Conservation (phyloP, 2,888 invertebrate species). For the Catocala sponsa region DNA sequence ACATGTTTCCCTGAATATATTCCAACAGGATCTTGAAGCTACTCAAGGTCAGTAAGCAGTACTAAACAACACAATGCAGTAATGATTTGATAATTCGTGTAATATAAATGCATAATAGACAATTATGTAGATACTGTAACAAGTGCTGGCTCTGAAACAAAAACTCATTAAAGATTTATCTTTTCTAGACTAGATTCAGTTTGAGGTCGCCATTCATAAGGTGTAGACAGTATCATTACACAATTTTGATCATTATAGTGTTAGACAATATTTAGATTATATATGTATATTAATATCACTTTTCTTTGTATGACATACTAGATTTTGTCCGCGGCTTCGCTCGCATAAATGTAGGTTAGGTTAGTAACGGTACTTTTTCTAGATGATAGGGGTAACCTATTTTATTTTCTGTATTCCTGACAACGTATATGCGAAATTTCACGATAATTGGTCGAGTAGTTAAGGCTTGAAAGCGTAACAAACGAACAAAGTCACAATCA, state of each 20-base stretch:
- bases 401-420: no score
- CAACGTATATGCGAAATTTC: no score
- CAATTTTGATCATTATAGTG: neutral
- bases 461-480: no score
- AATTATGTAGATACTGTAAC: constrained; percentile 30
- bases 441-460: no score
- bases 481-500: no score
- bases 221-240: neutral
- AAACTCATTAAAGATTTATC: constrained; percentile 31
- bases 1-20: neutral
- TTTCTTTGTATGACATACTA: no score
- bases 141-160: constrained; percentile 26
- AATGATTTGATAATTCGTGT: constrained; percentile 38
- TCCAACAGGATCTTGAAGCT: neutral
- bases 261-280: no score
- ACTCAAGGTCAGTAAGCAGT: constrained; percentile 27
- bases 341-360: no score
- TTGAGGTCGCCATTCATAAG: constrained; percentile 21
- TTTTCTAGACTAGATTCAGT: constrained; percentile 24
- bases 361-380: no score
- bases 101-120: constrained; percentile 41
- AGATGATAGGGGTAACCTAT: no score
- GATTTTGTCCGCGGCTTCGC: no score
- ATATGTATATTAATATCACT: no score
- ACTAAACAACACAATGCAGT: constrained; percentile 28